These are phyloP conservation scores for Amblyornis subalaris DNA, from an alignment of 2,113 vertebrate genomes.

Conservation along the genomic window DNA sequence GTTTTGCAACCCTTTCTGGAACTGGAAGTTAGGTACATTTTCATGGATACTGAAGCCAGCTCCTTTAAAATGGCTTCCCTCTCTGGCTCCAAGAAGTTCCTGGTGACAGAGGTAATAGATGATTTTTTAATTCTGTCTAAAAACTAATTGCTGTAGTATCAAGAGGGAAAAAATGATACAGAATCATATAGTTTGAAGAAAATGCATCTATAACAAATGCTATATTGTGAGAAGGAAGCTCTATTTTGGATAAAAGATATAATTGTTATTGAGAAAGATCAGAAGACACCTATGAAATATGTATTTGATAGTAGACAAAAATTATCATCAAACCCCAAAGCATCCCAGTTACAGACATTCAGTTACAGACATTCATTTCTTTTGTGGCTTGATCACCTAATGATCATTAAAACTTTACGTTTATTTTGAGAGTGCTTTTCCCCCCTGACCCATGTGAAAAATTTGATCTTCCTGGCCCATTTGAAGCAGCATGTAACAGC, in stretches of 20 bases:
- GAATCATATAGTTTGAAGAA: not conserved
- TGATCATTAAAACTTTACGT: too few species aligned
- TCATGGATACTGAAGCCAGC: not conserved
- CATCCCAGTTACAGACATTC: not conserved
- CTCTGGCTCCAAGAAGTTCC: not conserved
- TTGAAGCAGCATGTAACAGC: not conserved
- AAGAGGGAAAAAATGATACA: not conserved
- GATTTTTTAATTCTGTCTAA: not conserved
- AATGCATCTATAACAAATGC: not conserved
- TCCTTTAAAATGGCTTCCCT: not conserved
- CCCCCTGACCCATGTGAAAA: not conserved
- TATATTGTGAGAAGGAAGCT: not conserved
- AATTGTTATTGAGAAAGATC: not conserved
- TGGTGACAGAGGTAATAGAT: not conserved
- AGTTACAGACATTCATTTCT: not conserved
- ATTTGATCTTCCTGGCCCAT: not conserved
- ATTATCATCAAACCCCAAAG: not conserved
- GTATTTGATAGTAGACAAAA: not conserved
- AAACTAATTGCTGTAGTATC: not conserved
- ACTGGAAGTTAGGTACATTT: not conserved
- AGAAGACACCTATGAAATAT: not conserved
- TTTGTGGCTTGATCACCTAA: not conserved
- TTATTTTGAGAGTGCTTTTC: not conserved
- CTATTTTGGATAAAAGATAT: not conserved
- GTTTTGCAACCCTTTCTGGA: not conserved